Conservation (phyloP, 2,888 invertebrate species). For the Autographa gamma region DNA sequence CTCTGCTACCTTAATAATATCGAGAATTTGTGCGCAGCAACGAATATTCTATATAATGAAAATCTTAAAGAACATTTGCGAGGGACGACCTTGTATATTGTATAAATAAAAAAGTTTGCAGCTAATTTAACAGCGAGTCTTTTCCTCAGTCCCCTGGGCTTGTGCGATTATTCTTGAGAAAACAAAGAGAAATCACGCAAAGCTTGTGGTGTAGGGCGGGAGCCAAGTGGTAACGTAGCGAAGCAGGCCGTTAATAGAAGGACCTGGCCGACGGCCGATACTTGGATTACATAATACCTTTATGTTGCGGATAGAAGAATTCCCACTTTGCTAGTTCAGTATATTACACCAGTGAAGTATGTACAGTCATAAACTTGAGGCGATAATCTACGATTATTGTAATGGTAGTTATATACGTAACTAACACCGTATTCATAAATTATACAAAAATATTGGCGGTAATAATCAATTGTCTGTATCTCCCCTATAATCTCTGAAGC, state of each 20-base stretch:
- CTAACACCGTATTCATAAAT: neutral
- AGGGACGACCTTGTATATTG: slow-evolving; percentile 52
- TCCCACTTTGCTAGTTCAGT: slow-evolving; percentile 20
- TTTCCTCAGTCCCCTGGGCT: slow-evolving; percentile 59
- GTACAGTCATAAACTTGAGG: slow-evolving; percentile 6
- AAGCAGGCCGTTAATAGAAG: slow-evolving; percentile 68
- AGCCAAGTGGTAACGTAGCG: slow-evolving; percentile 67
- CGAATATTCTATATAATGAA: slow-evolving; percentile 46
- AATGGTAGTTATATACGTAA: neutral
- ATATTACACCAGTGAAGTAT: slow-evolving; percentile 28
- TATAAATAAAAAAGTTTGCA: slow-evolving; percentile 63
- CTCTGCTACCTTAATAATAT: slow-evolving; percentile 48
- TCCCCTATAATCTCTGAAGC: slow-evolving; percentile 13
- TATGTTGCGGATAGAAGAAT: slow-evolving; percentile 27
- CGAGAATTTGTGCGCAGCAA: slow-evolving; percentile 41
- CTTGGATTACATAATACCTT: slow-evolving; percentile 63
- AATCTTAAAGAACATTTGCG: slow-evolving; percentile 58
- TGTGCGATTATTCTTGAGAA: slow-evolving; percentile 65
- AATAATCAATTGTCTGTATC: slow-evolving; percentile 19
- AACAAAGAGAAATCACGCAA: slow-evolving; percentile 68
- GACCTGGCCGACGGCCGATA: slow-evolving; percentile 61
- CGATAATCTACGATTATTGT: slow-evolving; percentile 12
- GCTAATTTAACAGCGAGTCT: slow-evolving; percentile 63
- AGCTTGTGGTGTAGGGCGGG: slow-evolving; percentile 53
- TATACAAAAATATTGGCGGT: slow-evolving; percentile 15